Evolutionary conservation across 53 echinoderm and acorn worm species (phyloP), one percentile per base, ranked within the genome.

Genomic region (Stichopus horrens): DNA sequence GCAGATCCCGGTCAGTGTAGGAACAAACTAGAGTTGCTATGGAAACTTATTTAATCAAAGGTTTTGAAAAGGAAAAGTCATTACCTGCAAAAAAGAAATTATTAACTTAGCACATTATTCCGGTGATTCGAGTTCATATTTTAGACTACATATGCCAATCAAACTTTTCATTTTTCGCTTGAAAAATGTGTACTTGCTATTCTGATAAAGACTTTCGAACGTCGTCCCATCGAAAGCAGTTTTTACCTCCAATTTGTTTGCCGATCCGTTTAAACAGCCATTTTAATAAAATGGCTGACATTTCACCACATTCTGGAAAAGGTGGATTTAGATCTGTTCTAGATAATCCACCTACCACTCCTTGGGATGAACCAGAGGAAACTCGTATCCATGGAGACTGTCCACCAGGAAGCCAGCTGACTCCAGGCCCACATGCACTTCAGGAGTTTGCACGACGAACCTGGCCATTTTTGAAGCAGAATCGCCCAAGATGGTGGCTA

Each of bases 161-260:
- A 37, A 37, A 0, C 37, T 1, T 37, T 37, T 37, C 2, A 2
- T 6, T 11, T 21, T 10, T n/a, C 0, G 4, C 23, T 4, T 10
- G 21, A 23, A 52, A 75, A 75, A 75, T 75, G 75, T 75, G 75
- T 75, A 75, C 19, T 21, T 75, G 75, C 19, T 23, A 75, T 19
- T 75, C 75, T 5, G 75, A 75, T 23, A 75, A 75, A 52, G 75
- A 75, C 23, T 37, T 52, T 9, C 75, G 75, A 4, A 75, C 18
- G 23, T 56, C 81, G 5, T 58, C 22, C 8, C 81, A 56, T 23
- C 57, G 13, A 22, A 55, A 58, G 58, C 57, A 81, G 19, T 81
- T 81, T 81, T 57, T 81, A 81, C 81, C 81, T 18, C 81, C 81
- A 20, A 81, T 81, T 81, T 81, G 81, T 81, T 21, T 58, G 58